Evolutionary conservation across 1,140 invertebrate genomes (phyloP).

Genomic region (Eriosoma lanigerum): DNA sequence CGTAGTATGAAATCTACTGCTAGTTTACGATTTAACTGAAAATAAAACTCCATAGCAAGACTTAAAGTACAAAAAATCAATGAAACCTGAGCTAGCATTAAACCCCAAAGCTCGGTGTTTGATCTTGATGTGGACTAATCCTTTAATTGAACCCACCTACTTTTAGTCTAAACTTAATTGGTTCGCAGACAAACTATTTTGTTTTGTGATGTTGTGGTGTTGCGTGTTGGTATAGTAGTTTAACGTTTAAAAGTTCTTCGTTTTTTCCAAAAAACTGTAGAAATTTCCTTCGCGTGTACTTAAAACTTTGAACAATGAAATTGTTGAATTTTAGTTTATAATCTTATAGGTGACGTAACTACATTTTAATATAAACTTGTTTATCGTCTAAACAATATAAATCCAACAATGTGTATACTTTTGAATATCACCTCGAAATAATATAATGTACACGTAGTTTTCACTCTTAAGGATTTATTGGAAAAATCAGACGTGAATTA

Average conservation of each 20-base stretch:
- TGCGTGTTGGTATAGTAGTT: too few relatives aligned
- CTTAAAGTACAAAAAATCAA: constrained; percentile 14
- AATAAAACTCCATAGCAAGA: neutral
- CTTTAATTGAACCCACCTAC: constrained; percentile 29
- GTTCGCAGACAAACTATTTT: constrained; percentile 8
- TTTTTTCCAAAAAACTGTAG: neutral
- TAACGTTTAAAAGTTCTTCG: neutral
- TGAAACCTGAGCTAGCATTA: constrained; percentile 36
- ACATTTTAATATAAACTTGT: constrained; percentile 3
- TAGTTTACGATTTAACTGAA: constrained; percentile 1
- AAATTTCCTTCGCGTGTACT: neutral
- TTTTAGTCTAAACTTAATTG: constrained; percentile 33
- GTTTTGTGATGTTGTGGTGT: neutral
- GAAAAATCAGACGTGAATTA: neutral
- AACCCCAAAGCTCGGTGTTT: constrained; percentile 1
- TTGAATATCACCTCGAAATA: neutral
- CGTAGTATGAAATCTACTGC: neutral
- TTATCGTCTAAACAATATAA: neutral
- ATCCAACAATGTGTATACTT: neutral
- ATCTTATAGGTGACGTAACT: neutral
- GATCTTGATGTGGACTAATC: constrained; percentile 27
- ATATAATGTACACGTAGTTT: neutral
- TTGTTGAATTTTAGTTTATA: too few relatives aligned
- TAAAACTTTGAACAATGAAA: neutral
- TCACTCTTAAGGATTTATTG: neutral